Base-by-base conservation (phyloP, 1,140 invertebrate genomes). In the Dreissena polymorpha region DNA sequence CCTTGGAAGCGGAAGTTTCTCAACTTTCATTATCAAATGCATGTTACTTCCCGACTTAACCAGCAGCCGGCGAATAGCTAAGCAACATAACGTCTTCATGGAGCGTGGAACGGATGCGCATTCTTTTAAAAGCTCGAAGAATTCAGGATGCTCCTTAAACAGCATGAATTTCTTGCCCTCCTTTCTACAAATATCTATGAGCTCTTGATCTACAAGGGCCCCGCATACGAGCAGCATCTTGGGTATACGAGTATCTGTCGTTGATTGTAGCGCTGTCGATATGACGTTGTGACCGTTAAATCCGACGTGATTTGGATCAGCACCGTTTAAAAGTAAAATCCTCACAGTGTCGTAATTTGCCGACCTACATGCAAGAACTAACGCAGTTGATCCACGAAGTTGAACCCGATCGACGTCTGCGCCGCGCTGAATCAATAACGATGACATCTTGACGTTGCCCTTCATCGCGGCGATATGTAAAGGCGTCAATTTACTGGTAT, bases 381-480 rank as follows among this genome's bases (percentile, higher is more conserved):
- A 77, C 8, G 90, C 75, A n/a, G 89, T 89, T 64, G 89, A 89
- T 10, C 90, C 90, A 67, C 88, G 83, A 13, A 88, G 49, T 79
- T 89, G 88, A 0, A 88, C 84, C 16, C 74, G 83, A 77, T 91
- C 90, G 13, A 91, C 83, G 29, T 84, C 67, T 12, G 90, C 90
- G 0, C 89, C 88, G 25, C 87, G 68, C 12, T 87, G 77, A 2
- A 90, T 85, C 18, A 91, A 84, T 50, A 90, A 72, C 18, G 88
- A 88, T 18, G 84, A 85, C 57, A 91, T 87, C 80, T 85, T 84
- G 0, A 83, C 80, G 70, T 90, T 87, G 14, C 86, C 90, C 83
- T 88, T 88, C 79, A 90, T 88, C 0, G 88, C 83, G 12, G 90
- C 89, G 25, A 91, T 87, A 74, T 91, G 90, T 8, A 91, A 77